A percentile compares a stretch with the other conserved stretches of the same genome.
Conservation (phyloP, 2,797 vertebrate genomes). For the Lemur catta region DNA sequence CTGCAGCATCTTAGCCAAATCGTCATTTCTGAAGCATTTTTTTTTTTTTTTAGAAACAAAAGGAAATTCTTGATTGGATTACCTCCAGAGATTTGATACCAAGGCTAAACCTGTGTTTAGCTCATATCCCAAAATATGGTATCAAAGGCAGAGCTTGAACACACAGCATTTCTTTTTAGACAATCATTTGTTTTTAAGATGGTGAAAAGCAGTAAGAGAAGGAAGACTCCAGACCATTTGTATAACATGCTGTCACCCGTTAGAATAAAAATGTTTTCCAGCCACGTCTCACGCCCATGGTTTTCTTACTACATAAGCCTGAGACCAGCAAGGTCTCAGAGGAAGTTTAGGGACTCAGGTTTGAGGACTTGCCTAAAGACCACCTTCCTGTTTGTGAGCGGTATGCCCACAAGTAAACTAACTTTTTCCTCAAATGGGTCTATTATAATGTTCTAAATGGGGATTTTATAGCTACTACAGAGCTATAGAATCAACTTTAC, state of each 20-base stretch:
- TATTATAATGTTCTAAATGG: neutral
- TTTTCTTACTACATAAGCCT: neutral
- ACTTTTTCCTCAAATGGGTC: neutral
- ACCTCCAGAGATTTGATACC: neutral
- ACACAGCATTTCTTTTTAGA: neutral
- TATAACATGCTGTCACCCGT: neutral
- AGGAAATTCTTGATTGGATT: neutral
- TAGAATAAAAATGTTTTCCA: neutral
- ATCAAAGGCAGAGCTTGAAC: neutral
- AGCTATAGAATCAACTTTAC: neutral
- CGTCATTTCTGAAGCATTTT: neutral
- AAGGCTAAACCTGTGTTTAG: neutral
- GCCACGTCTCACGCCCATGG: neutral
- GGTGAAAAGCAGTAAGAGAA: neutral
- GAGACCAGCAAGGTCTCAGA: neutral
- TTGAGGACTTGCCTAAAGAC: neutral
- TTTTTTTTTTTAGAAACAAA: neutral
- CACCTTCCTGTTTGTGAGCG: neutral
- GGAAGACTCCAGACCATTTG: neutral
- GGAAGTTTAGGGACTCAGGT: neutral
- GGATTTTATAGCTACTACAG: neutral
- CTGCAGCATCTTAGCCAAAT: neutral
- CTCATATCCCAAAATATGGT: neutral
- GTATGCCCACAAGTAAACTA: neutral
- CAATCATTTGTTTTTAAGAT: neutral